Conservation (phyloP, 1,140 invertebrate genomes). For the Vanessa atalanta region DNA sequence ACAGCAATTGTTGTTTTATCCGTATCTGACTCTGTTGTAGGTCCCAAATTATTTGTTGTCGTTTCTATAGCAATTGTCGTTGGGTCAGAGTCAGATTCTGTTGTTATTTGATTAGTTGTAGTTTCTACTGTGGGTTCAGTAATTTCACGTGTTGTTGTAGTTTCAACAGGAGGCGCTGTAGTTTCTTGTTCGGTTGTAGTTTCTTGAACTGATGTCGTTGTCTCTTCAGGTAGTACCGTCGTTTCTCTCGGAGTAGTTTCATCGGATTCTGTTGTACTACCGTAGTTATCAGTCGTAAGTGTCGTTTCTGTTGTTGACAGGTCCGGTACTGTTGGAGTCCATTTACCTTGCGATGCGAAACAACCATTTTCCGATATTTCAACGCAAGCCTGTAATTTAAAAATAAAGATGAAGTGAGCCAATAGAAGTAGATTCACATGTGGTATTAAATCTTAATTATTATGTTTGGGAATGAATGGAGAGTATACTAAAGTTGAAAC, state of each 20-base stretch:
- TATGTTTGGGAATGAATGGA: too few relatives aligned
- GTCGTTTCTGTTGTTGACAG: neutral
- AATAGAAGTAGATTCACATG: too few relatives aligned
- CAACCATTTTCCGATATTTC: slow-evolving; percentile 1
- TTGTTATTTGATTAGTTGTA: neutral
- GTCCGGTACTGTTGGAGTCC: slow-evolving; percentile 3
- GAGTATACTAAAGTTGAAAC: too few relatives aligned
- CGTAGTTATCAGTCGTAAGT: neutral
- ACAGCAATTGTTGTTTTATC: too few relatives aligned
- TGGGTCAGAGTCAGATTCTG: too few relatives aligned
- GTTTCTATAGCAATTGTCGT: neutral
- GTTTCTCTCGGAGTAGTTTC: neutral
- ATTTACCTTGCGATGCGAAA: neutral
- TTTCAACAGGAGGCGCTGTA: neutral
- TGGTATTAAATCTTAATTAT: too few relatives aligned
- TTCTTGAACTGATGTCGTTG: neutral
- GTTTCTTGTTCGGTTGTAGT: neutral
- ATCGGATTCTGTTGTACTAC: neutral
- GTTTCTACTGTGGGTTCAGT: neutral
- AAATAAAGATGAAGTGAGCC: too few relatives aligned
- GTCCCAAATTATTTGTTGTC: neutral
- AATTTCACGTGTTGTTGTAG: neutral
- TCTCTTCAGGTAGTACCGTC: neutral
- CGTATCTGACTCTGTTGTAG: too few relatives aligned
- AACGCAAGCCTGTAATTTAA: neutral